These are phyloP conservation scores for Nycticryphes semicollaris DNA, from an alignment of 2,113 vertebrate species.

Conservation along the genomic window DNA sequence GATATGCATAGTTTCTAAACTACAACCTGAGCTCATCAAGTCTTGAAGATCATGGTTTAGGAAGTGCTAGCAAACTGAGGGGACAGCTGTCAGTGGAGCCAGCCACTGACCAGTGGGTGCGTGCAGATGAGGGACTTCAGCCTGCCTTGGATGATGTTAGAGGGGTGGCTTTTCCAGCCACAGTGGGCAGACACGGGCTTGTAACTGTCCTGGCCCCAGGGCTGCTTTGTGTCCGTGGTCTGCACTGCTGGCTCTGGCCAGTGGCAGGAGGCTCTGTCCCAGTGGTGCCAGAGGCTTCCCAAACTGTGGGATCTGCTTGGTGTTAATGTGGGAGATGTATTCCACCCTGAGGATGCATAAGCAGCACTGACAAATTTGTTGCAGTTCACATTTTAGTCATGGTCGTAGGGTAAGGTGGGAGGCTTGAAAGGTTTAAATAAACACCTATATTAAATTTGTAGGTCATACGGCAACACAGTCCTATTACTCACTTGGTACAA, in stretches of 20 bases:
- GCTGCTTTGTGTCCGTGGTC: rapidly evolving
- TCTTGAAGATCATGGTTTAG: neutral
- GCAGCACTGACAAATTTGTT: constrained; percentile 35
- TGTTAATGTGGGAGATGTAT: neutral
- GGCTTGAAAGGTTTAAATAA: constrained; percentile 52
- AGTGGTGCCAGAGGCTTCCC: neutral
- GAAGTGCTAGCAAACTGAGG: neutral
- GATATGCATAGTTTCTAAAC: neutral
- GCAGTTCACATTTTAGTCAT: neutral
- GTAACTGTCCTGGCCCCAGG: neutral
- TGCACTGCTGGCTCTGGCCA: neutral
- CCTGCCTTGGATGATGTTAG: rapidly evolving
- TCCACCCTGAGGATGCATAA: constrained; percentile 30
- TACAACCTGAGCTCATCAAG: neutral
- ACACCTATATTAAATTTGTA: constrained; percentile 20
- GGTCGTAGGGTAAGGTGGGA: neutral
- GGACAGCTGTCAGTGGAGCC: rapidly evolving
- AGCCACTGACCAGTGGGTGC: rapidly evolving
- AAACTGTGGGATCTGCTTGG: neutral
- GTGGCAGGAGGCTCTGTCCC: rapidly evolving
- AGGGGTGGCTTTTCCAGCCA: neutral
- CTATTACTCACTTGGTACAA: neutral
- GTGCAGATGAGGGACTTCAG: neutral
- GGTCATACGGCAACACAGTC: neutral
- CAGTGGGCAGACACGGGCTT: rapidly evolving